A percentile compares a stretch with the other conserved stretches of the same genome.
Evolutionary conservation across 2,113 vertebrate genomes (phyloP).

Genomic region (Catharus bicknelli): DNA sequence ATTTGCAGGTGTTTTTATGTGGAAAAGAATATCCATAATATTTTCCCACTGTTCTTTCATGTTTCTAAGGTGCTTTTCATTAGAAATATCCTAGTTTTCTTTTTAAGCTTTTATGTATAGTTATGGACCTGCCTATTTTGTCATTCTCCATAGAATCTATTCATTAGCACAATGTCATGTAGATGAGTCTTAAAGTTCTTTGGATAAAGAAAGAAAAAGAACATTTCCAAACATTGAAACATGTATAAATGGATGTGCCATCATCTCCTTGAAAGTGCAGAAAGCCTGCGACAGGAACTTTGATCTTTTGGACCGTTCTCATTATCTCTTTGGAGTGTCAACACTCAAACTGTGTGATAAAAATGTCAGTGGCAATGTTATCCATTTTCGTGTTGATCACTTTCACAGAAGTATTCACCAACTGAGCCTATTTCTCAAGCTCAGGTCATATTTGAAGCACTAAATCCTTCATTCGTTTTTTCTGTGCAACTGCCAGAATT

Average conservation of each 20-base stretch:
- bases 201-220: constrained; percentile 10
- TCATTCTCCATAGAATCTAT: not conserved
- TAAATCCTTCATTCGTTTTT: not conserved
- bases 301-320: constrained; percentile 20
- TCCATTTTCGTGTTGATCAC: constrained; percentile 29
- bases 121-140: not conserved
- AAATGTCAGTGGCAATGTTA: constrained; percentile 31
- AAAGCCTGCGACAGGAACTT: not conserved
- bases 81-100: not conserved
- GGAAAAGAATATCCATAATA: not conserved
- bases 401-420: not conserved
- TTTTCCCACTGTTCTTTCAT: not conserved
- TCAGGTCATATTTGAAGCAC: not conserved
- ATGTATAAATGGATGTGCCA: not conserved
- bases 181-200: constrained; percentile 7
- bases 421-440: not conserved
- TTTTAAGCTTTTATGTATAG: not conserved
- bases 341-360: constrained; percentile 16
- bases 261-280: constrained; percentile 10
- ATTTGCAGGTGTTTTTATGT: not conserved
- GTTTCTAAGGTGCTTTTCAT: not conserved
- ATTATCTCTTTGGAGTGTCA: constrained; percentile 18
- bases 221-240: constrained; percentile 18
- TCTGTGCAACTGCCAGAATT: not conserved
- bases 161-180: constrained; percentile 2